These are phyloP conservation scores for Coptodon bakossiorum DNA, from an alignment of 2,113 vertebrate species.

Conservation along the genomic window DNA sequence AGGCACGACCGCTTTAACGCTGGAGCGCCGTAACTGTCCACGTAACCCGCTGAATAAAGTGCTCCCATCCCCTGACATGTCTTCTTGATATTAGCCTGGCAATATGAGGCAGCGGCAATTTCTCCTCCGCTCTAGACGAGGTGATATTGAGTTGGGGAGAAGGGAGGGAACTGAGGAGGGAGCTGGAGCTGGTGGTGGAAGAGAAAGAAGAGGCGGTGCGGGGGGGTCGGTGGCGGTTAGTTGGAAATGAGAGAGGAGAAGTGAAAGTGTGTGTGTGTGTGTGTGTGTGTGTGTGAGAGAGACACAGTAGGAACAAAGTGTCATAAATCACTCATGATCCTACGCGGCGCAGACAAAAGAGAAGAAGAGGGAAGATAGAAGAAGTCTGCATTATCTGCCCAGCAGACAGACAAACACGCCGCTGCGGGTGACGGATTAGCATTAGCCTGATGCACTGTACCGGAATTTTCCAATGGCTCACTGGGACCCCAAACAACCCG, in stretches of 20 bases:
- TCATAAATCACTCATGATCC: constrained; percentile 69
- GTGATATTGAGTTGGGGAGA: constrained; percentile 67
- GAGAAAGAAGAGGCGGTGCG: neutral
- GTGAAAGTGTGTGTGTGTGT: constrained; percentile 17
- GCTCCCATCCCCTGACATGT: constrained; percentile 63
- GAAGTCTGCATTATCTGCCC: constrained; percentile 38
- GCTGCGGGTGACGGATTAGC: constrained; percentile 64
- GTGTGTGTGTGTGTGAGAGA: neutral
- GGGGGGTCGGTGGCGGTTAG: neutral
- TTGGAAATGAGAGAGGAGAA: constrained; percentile 36
- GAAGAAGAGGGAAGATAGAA: constrained; percentile 13
- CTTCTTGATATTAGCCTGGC: constrained; percentile 63
- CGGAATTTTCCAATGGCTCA: constrained; percentile 52
- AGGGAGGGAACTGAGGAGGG: constrained; percentile 52
- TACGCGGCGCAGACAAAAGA: constrained; percentile 36
- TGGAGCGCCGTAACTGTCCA: constrained; percentile 18
- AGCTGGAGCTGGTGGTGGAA: neutral
- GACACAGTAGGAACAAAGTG: constrained; percentile 57
- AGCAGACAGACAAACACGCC: constrained; percentile 48
- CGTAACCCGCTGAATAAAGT: constrained; percentile 62
- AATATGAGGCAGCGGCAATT: constrained; percentile 60
- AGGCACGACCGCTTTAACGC: constrained; percentile 52
- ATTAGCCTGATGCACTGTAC: constrained; percentile 41
- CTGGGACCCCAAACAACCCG: constrained; percentile 27
- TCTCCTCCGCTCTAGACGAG: constrained; percentile 56